Base-by-base conservation (phyloP, 1,140 invertebrate genomes). In the Drosophila sechellia region DNA sequence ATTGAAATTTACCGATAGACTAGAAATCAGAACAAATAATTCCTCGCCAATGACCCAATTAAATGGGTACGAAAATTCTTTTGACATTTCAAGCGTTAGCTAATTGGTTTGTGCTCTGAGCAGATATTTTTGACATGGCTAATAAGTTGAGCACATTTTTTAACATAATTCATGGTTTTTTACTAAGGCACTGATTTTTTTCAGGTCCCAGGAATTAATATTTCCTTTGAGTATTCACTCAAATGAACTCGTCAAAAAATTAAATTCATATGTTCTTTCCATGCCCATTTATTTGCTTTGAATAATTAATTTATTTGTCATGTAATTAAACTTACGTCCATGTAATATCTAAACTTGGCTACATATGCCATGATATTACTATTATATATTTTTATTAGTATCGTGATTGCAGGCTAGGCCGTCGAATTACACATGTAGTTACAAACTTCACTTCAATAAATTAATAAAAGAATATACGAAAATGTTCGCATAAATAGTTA, bases 81-180 rank as follows among this genome's bases (percentile, higher is more conserved):
- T 49, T 66, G 45, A 64, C n/a, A 42, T 64, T 42, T 66, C 17
- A 63, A 25, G 11, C 54, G 55, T 59, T 43, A 13, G 54, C 39
- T 63, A 42, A 45, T 60, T 63, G 54, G 17, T 43, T 42, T 22
- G 35, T 12, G 37, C 35, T 61, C 54, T 58, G 17, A 40, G 17
- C 52, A 40, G 1, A 61, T 61, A 10, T 31, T 40, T 63, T 11
- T 43, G 39, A 35, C 11, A 8, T 22, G 54, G 20, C 54, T 58
- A 58, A 59, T 63, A 27, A 60, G 60, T 37, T 34, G 13, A 15
- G 12, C 11, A 17, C 2, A 37, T 17, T 59, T 22, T 22, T 10
- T 13, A 17, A 22, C 34, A 42, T 25, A 31, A 42, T 34, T 0
- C 17, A 22, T 5, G 17, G 35, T 42, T 57, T 31, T 57, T 27